phyloP scores from a whole-genome alignment of 2,113 vertebrate genomes.

The Columbina picui region DNA sequence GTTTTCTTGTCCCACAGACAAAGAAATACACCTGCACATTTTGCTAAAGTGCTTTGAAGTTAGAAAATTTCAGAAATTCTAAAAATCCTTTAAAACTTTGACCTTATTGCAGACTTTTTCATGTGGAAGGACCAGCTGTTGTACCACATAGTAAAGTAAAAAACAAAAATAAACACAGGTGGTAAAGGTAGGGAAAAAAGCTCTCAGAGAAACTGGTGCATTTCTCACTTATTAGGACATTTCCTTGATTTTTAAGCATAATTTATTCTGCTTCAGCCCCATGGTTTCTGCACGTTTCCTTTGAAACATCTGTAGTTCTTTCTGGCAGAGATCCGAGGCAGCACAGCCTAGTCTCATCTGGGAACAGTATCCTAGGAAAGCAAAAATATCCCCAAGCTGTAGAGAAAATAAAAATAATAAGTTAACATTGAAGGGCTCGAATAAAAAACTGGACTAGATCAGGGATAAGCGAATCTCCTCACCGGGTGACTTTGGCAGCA shows the following conservation, averaged over 20 bases:
- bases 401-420: slow-evolving; percentile 9
- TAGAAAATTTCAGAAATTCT: slow-evolving; percentile 1
- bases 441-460: background rate
- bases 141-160: background rate
- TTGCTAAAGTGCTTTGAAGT: background rate
- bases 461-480: background rate
- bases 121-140: background rate
- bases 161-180: slow-evolving; percentile 29
- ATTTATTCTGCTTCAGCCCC: slow-evolving; percentile 30
- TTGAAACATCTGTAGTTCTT: slow-evolving; percentile 34
- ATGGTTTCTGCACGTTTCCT: slow-evolving; percentile 30
- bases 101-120: background rate
- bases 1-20: background rate
- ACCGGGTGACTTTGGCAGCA: background rate
- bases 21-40: background rate
- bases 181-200: background rate
- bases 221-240: slow-evolving; percentile 59
- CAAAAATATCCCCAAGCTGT: background rate
- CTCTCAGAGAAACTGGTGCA: background rate
- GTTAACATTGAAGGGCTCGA: background rate
- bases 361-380: slow-evolving; percentile 8
- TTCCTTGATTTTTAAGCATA: slow-evolving; percentile 50
- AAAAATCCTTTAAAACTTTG: background rate
- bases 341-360: background rate
- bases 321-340: background rate